Base-by-base conservation (phyloP, 2,797 vertebrate genomes). In the Liparis tanakae region DNA sequence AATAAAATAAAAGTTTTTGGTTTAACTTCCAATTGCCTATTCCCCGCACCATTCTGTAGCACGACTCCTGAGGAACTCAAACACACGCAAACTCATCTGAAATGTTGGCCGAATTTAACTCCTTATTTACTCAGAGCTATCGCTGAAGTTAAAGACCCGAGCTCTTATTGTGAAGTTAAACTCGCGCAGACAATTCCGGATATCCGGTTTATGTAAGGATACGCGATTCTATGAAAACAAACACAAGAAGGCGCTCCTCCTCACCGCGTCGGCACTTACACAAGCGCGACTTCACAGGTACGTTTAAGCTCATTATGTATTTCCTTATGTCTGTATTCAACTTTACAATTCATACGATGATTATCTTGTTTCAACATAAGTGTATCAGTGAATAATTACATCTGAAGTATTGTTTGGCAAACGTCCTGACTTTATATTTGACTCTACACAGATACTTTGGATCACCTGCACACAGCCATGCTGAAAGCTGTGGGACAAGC, bases 401-500 rank as follows among this genome's bases (percentile, higher is more conserved):
- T n/a, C 6, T n/a, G 2, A 18, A 17, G 12, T 7, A 8, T 17
- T 72, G 8, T 4, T 17, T 8, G 6, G 10, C 39, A 56, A 54
- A 36, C 22, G 6, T 63, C 54, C 10, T 9, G 1, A 7, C 3
- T 22, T 10, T 2, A 10, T 17, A 6, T 74, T 41, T 39, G 2
- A 4, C 18, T 67, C 46, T 5, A 10, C 5, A 34, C 12, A 30
- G 10, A 30, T 25, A 43, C 12, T 13, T 36, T 9, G 3, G 33
- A 68, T 4, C 55, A 36, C 0, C 55, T 41, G 12, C 39, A 34
- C 14, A 18, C 3, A 56, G 69, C 34, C 77, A 95, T 95, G 95
- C 60, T 94, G 22, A 94, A 93, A 81, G 65, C 91, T 33, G 5
- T 93, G 20, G 85, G 90, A 36, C 90, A 94, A 74, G 77, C 22